Conservation (phyloP, 1,140 invertebrate genomes). For the Lepidurus couesii region DNA sequence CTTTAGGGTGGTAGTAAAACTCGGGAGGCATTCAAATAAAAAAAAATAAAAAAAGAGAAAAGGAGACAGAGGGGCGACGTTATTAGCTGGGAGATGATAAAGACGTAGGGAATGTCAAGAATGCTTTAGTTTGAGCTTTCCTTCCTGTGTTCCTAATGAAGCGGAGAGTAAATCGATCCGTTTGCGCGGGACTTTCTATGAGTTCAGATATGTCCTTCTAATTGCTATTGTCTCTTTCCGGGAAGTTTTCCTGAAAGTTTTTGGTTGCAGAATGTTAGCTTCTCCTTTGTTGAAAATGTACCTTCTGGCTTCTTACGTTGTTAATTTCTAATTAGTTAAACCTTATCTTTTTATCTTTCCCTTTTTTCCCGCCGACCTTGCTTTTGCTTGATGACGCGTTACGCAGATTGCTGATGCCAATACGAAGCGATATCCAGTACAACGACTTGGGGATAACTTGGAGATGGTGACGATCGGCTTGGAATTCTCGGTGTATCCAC, state of each 20-base stretch:
- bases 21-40: neutral
- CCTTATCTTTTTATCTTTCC: no score
- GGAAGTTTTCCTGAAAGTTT: no score
- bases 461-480: neutral
- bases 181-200: neutral
- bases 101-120: neutral
- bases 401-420: neutral
- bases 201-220: neutral
- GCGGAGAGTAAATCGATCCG: neutral
- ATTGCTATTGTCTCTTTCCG: no score
- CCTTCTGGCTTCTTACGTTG: no score
- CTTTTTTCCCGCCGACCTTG: no score
- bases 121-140: neutral
- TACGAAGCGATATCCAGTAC: neutral
- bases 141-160: neutral
- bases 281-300: no score
- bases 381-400: neutral
- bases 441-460: neutral
- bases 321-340: no score
- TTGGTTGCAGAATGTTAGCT: no score
- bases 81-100: neutral
- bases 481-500: neutral
- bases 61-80: neutral
- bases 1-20: neutral
- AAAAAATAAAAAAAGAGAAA: no score